phyloP scores from a whole-genome alignment of 2,113 vertebrate species.

The cat (Felis catus) region DNA sequence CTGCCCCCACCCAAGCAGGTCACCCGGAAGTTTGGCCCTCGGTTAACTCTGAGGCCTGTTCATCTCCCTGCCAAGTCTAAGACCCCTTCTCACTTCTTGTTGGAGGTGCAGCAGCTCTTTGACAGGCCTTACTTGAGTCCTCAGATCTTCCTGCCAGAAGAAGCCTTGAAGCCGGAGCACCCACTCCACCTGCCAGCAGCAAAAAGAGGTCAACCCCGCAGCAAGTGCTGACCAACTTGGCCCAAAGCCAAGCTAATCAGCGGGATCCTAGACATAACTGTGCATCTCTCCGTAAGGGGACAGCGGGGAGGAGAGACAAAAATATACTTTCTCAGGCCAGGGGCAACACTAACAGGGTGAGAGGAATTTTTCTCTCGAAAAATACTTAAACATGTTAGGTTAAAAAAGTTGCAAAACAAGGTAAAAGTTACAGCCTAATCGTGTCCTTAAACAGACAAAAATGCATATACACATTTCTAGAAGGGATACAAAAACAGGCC shows the following conservation, averaged over 20 bases:
- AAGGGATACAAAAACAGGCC: neutral
- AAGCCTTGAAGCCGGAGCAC: neutral
- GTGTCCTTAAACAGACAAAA: neutral
- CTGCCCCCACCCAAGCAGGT: neutral
- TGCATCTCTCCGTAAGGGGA: neutral
- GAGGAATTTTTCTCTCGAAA: neutral
- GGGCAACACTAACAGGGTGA: neutral
- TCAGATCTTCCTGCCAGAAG: constrained; percentile 5
- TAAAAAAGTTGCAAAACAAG: neutral
- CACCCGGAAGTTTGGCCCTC: neutral
- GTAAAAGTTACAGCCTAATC: neutral
- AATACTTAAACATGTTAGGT: neutral
- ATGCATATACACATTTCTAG: neutral
- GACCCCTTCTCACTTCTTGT: neutral
- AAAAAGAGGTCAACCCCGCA: constrained; percentile 56
- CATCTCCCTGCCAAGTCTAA: neutral
- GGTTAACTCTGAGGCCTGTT: neutral
- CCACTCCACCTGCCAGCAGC: constrained; percentile 47
- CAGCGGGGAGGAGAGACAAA: neutral
- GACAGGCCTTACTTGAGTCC: neutral
- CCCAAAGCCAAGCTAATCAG: constrained; percentile 7
- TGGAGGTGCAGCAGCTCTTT: neutral
- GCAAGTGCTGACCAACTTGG: constrained; percentile 51
- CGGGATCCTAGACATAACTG: neutral
- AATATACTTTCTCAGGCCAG: neutral